Evolutionary conservation across 1,140 invertebrate genomes (phyloP), one percentile per base, ranked within the genome.

Genomic region (Drosophila novamexicana): DNA sequence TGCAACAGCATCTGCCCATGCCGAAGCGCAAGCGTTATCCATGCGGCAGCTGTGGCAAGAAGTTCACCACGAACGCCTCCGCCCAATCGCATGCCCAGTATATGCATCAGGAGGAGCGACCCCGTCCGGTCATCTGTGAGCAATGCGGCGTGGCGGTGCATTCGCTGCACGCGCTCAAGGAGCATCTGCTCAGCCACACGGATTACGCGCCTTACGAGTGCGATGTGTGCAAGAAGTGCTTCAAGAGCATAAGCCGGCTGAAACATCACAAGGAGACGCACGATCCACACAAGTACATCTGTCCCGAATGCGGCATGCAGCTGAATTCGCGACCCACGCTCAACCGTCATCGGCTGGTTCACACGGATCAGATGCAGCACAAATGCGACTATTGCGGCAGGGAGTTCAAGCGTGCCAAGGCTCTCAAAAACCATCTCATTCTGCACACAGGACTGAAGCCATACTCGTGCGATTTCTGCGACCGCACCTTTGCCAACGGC

Each of bases 391-490:
- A 86, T 0, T 93, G 93, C 40, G 84, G 86, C 1, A 40, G 82
- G 22, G 81, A 78, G 39, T 92, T 91, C 40, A 92, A 92, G 52
- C 79, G 92, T 8, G 84, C 84, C 9, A 93, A 93, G 64, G 91
- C 93, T 0, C 84, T 93, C 1, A 91, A 93, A 69, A 92, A 93
- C 67, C 93, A 93, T 65, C 76, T 93, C 14, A 92, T 93, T 32
- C 73, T 93, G 18, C 93, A 93, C 57, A 93, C 93, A 0, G 93
- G 93, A 0, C 75, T 93, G 6, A 89, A 93, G 34, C 93, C 93
- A 1, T 93, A 93, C 66, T 84, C 89, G 8, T 93, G 93, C 61
- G 93, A 93, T 36, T 93, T 93, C 75, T 93, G 93, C 58, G 84
- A 92, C 34, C 91, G 93, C 22, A 93, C 93, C 1, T 93, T 93